A percentile compares a stretch with the other conserved stretches of the same genome.
Evolutionary conservation across 2,888 invertebrate species (phyloP).

Genomic region (Campoplex capitator): DNA sequence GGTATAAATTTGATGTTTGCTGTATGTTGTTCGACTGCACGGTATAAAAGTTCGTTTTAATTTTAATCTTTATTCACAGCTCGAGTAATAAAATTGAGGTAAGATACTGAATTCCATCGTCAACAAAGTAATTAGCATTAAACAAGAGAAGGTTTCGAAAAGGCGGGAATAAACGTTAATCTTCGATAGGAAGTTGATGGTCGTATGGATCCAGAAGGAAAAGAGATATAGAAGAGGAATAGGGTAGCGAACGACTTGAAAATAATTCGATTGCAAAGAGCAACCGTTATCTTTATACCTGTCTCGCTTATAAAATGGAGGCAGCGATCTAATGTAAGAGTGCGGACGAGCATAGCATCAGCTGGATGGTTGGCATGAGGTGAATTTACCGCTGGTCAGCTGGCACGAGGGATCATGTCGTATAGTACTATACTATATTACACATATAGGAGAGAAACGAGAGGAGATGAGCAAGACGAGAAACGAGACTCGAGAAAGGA

Average conservation of each 20-base stretch:
- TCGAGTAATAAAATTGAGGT: neutral
- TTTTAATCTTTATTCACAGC: neutral
- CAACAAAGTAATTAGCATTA: neutral
- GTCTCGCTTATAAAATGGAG: constrained; percentile 58
- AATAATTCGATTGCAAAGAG: constrained; percentile 35
- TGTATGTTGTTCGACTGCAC: neutral
- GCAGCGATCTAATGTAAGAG: constrained; percentile 80
- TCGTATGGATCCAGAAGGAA: neutral
- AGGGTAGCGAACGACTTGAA: constrained; percentile 6
- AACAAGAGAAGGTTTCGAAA: neutral
- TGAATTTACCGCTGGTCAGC: constrained; percentile 72
- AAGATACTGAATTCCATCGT: neutral
- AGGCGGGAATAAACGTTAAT: neutral
- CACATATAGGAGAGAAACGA: constrained; percentile 63
- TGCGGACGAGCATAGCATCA: constrained; percentile 76
- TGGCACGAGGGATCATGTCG: constrained; percentile 81
- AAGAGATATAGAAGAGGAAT: neutral
- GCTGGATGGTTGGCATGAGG: constrained; percentile 71
- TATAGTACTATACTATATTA: constrained; percentile 71
- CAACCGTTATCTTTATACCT: constrained; percentile 48
- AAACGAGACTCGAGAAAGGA: constrained; percentile 59
- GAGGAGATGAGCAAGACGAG: constrained; percentile 63
- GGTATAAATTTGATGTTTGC: neutral
- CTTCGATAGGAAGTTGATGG: neutral
- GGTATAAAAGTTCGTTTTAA: neutral